These are phyloP conservation scores for Euzophera pinguis DNA, from an alignment of 2,888 invertebrate genomes.

Conservation along the genomic window DNA sequence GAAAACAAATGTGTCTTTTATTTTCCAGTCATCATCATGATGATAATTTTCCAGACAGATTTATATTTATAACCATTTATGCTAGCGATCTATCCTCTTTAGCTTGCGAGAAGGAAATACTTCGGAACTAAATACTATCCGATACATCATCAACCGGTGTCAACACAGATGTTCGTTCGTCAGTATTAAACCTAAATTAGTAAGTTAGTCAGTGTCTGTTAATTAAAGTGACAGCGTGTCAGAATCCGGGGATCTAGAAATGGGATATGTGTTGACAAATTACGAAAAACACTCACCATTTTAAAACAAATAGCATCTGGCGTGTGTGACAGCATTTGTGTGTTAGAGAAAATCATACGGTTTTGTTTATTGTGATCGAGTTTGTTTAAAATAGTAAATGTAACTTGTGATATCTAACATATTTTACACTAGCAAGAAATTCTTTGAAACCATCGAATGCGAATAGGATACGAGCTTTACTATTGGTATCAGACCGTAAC, in stretches of 20 bases:
- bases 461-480: conserved; percentile 43
- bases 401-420: no score
- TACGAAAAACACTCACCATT: neutral
- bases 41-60: no score
- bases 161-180: neutral
- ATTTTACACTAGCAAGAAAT: conserved; percentile 13
- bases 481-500: conserved; percentile 69
- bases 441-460: conserved; percentile 39
- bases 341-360: neutral
- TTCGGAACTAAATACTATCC: neutral
- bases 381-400: no score
- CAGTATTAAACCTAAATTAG: conserved; percentile 3
- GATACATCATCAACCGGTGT: neutral
- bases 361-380: no score
- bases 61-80: no score
- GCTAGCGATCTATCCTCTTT: no score
- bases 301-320: neutral
- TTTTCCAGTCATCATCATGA: no score
- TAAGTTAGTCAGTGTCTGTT: conserved; percentile 4
- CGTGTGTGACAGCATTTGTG: neutral
- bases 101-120: neutral
- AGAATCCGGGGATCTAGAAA: neutral
- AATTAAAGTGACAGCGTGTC: conserved; percentile 8
- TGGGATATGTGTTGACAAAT: conserved; percentile 1
- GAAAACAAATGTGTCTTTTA: no score